Evolutionary conservation across 1,140 invertebrate genomes (phyloP), one percentile per base, ranked within the genome.

Genomic region (Centruroides sculpturatus): DNA sequence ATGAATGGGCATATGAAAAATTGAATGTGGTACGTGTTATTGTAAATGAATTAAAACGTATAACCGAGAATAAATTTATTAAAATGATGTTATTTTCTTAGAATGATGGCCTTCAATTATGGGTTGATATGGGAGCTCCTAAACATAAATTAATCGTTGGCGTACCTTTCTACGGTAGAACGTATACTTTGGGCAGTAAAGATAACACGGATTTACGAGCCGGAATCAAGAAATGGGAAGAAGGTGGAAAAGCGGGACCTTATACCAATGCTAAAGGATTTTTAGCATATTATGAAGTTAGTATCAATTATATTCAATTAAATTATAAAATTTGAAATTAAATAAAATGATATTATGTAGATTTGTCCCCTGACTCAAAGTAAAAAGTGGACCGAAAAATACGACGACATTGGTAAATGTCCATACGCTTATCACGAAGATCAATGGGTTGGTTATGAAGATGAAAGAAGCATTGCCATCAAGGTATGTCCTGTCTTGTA

Each of bases 361-460:
- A 91, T 91, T 64, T 92, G 88, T 70, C 79, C 82, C 67, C 76
- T 83, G 67, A 78, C 83, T 50, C 78, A 85, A 59, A 76, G 79
- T 4, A 77, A 78, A 11, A 82, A 80, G 1, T 93, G 89, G 89
- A 86, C 83, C 0, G 79, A 82, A 52, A 83, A 85, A 66, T 92
- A 86, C 81, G 89, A 92, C 69, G 81, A 85, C 10, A 71, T 79
- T 53, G 89, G 89, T 58, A 84, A 83, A 74, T 85, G 85, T 60
- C 89, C 90, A 0, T 95, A 87, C 70, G 82, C 85, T 9, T 89
- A 89, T 71, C 86, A 89, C 75, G 86, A 83, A 79, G 69, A 83
- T 1, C 89, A 92, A 70, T 94, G 92, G 91, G 85, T 94, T 35
- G 90, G 91, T 11, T 95, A 92, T 69, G 92, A 96, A 72, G 83